Evolutionary conservation across 1,140 invertebrate species (phyloP).

Genomic region (Lepidurus packardi): DNA sequence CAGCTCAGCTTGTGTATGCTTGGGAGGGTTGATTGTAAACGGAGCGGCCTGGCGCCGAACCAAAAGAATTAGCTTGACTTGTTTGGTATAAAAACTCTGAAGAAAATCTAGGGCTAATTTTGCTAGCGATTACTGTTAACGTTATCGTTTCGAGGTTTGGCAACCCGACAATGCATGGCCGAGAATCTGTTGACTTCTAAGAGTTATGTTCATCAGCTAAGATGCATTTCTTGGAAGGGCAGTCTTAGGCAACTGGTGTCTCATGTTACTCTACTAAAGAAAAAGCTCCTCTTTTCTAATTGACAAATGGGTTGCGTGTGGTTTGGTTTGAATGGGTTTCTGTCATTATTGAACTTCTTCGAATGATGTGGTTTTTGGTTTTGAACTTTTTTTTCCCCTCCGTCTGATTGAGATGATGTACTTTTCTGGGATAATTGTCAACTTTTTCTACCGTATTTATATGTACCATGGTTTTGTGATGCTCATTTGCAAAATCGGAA

Average conservation of each 20-base stretch:
- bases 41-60: not conserved
- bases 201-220: not conserved
- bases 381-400: not conserved
- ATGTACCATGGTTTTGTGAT: slow-evolving; percentile 6
- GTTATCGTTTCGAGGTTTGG: not conserved
- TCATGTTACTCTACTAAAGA: not conserved
- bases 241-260: not conserved
- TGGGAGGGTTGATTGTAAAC: slow-evolving; percentile 1
- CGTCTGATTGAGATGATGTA: not conserved
- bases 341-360: not conserved
- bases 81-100: not conserved
- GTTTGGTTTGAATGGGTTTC: slow-evolving; percentile 7
- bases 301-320: slow-evolving; percentile 11
- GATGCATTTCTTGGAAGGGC: not conserved
- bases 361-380: slow-evolving; percentile 1
- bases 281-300: not conserved
- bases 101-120: not conserved
- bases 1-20: not conserved
- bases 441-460: slow-evolving; percentile 14
- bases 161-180: not conserved
- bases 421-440: not conserved
- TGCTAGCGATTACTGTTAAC: not conserved
- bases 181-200: not conserved
- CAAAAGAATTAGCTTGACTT: not conserved
- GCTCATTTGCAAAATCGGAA: slow-evolving; percentile 19